Evolutionary conservation across 2,888 invertebrate genomes (phyloP).

Genomic region (Cataglyphis cursor): DNA sequence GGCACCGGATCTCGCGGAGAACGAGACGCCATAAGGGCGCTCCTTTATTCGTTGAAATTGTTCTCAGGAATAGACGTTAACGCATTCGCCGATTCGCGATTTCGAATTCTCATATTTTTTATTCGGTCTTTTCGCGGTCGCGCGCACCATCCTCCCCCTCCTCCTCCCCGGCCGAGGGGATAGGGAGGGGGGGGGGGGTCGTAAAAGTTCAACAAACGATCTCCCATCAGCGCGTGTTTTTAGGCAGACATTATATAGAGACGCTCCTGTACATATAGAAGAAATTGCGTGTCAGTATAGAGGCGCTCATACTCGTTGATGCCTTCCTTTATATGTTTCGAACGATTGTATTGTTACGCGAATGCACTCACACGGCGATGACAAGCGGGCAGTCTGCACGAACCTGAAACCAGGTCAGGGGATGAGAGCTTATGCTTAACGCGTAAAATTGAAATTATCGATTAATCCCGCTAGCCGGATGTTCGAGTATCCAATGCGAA

Average conservation of each 20-base stretch:
- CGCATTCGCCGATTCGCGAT: constrained; percentile 51
- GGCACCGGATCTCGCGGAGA: background rate
- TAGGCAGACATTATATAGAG: constrained; percentile 16
- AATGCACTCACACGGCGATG: constrained; percentile 66
- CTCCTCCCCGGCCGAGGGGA: background rate
- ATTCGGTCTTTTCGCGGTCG: constrained; percentile 36
- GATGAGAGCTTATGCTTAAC: constrained; percentile 79
- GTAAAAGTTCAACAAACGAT: constrained; percentile 12
- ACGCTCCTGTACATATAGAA: constrained; percentile 45
- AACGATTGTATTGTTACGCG: constrained; percentile 73
- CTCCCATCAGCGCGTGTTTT: constrained; percentile 21
- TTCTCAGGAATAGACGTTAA: constrained; percentile 55
- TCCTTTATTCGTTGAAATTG: constrained; percentile 46
- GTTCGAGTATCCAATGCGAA: constrained; percentile 63
- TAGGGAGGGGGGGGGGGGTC: background rate
- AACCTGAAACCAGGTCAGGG: constrained; percentile 80
- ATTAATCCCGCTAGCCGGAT: constrained; percentile 79
- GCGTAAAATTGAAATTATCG: constrained; percentile 83
- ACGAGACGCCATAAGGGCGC: constrained; percentile 9
- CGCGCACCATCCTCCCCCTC: background rate
- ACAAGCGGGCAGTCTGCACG: constrained; percentile 65
- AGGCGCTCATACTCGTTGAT: constrained; percentile 71
- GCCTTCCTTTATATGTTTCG: constrained; percentile 70
- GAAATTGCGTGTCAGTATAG: constrained; percentile 48
- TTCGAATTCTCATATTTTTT: constrained; percentile 47